Conservation (phyloP, 92 coral and sea anemone genomes). For the Porites divaricata region DNA sequence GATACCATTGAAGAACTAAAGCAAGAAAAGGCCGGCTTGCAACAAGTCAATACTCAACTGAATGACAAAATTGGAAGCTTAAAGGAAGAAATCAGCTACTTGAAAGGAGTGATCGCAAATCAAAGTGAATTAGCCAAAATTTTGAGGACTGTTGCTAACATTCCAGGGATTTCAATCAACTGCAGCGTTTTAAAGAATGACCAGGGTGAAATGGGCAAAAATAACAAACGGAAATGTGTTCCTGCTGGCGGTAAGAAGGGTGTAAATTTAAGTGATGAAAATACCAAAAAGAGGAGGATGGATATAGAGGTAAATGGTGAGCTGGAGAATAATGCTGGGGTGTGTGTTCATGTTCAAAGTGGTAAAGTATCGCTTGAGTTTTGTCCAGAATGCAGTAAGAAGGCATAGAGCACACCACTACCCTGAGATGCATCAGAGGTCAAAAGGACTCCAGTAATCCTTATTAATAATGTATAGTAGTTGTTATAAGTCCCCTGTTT, state of each 20-base stretch:
- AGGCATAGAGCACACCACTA: conserved; percentile 41
- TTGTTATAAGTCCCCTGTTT: background rate
- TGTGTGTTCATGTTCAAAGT: conserved; percentile 85
- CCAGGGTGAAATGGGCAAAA: conserved; percentile 40
- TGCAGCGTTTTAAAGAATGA: conserved; percentile 45
- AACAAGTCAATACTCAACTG: conserved; percentile 42
- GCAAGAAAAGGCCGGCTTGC: conserved; percentile 56
- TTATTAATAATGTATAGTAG: background rate
- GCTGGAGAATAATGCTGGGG: conserved; percentile 65
- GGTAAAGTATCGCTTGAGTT: conserved; percentile 90
- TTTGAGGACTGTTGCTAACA: conserved; percentile 61
- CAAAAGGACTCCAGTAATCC: background rate
- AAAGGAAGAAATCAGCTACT: conserved; percentile 65
- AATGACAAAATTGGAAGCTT: conserved; percentile 55
- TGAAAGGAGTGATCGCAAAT: conserved; percentile 83
- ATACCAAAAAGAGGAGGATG: conserved; percentile 31
- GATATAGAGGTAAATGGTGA: conserved; percentile 1
- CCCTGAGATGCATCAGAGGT: background rate
- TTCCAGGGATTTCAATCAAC: conserved; percentile 71
- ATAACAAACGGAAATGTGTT: conserved; percentile 16
- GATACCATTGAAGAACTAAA: conserved; percentile 49
- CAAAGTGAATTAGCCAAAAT: conserved; percentile 84
- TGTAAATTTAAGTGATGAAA: conserved; percentile 22
- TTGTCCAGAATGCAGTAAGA: conserved; percentile 81
- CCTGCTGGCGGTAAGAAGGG: conserved; percentile 7